These are phyloP conservation scores for Onychostoma macrolepis DNA, from an alignment of 2,113 vertebrate species.

Conservation along the genomic window DNA sequence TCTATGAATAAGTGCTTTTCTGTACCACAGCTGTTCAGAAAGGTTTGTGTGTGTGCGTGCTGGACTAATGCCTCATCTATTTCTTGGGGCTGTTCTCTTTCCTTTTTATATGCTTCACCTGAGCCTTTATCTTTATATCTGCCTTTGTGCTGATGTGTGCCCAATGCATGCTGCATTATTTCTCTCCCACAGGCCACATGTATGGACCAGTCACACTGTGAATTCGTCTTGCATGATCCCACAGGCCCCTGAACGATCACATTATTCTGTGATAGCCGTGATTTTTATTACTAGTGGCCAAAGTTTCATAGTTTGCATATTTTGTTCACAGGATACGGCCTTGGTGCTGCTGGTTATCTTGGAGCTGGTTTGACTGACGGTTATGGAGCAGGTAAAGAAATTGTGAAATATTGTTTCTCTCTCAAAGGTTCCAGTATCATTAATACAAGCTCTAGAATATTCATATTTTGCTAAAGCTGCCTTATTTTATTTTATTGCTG, in stretches of 20 bases:
- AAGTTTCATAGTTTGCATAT: constrained; percentile 19
- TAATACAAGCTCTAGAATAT: neutral
- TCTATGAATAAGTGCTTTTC: neutral
- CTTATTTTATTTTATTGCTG: neutral
- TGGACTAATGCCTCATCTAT: neutral
- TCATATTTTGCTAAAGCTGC: neutral
- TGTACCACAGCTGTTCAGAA: constrained; percentile 7
- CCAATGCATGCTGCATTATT: constrained; percentile 19
- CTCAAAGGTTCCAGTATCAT: neutral
- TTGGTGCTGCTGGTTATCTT: constrained; percentile 67
- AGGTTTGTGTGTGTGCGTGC: neutral
- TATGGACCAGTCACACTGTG: neutral
- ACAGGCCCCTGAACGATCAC: neutral
- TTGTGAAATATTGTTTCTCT: neutral
- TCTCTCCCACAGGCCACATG: constrained; percentile 3
- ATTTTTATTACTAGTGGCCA: neutral
- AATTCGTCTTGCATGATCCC: neutral
- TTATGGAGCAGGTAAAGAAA: constrained; percentile 62
- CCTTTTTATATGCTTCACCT: constrained; percentile 13
- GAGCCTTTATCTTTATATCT: neutral
- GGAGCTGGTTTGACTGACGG: constrained; percentile 62
- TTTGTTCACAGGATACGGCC: constrained; percentile 66
- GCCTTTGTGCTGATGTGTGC: neutral
- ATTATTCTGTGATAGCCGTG: neutral
- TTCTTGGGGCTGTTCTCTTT: constrained; percentile 1